Evolutionary conservation across 2,888 invertebrate genomes (phyloP), one percentile per base, ranked within the genome.

Genomic region (Nephrotoma flavescens): DNA sequence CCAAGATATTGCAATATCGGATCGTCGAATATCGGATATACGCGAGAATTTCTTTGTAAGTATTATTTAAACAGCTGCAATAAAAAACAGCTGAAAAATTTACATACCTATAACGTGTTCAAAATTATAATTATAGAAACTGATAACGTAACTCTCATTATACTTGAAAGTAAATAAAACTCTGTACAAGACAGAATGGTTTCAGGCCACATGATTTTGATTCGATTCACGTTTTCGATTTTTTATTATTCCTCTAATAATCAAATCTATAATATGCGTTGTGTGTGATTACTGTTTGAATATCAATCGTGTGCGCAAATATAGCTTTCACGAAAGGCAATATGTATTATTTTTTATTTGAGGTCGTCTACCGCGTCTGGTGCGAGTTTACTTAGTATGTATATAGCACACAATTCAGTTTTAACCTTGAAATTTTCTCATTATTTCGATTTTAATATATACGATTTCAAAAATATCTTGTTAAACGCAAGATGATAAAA

Each of bases 21-120:
- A 90, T 87, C 90, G 91, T 88, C 90, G 89, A 42, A 89, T 91
- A 86, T 91, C 92, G 2, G 93, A 93, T 89, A 92, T 93, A 87
- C 91, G 89, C 71, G 89, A 90, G 0, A 91, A 91, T 87, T 91
- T 91, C 88, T 91, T 91, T 88, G 91, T 91, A 88, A 91, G 91
- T 71, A 71, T 31, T 31, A 31, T 52, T 19, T 71, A 31, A 71
- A 31, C 71, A 71, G 31, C 31, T 71, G 71, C 31, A 71, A 6
- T n/a, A n/a, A n/a, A n/a, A n/a, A n/a, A n/a, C n/a, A 3, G 4
- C 1, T 5, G 11, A 44, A 44, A 31, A 31, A 31, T 71, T 71
- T 71, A 71, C 7, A 7, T 31, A n/a, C n/a, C n/a, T n/a, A 9
- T 6, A 31, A 71, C 0, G 31, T n/a, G 71, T 71, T 71, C 31